Conservation (phyloP, 2,797 vertebrate genomes). For the Anas capensis region DNA sequence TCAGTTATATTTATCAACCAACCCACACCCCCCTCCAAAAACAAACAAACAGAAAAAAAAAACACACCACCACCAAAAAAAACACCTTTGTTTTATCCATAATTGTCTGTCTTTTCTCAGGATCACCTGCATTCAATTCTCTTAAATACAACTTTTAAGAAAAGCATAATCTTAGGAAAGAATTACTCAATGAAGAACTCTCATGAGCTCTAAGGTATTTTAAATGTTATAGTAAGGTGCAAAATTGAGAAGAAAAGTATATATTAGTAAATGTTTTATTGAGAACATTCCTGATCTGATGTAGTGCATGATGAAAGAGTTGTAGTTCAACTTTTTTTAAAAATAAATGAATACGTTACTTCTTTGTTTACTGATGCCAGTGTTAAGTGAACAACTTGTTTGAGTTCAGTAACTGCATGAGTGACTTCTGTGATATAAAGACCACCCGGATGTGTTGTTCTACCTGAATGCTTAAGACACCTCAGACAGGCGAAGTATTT, state of each 20-base stretch:
- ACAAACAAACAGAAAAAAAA: background rate
- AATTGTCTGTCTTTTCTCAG: background rate
- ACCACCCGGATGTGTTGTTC: background rate
- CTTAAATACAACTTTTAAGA: background rate
- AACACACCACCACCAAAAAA: background rate
- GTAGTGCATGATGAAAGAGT: background rate
- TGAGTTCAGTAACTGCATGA: background rate
- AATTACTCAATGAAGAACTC: background rate
- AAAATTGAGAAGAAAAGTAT: background rate
- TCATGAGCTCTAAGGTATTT: background rate
- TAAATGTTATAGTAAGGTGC: background rate
- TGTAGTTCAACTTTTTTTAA: background rate
- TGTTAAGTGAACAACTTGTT: background rate
- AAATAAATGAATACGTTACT: background rate
- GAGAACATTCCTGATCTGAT: background rate
- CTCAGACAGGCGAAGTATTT: background rate
- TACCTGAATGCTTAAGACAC: background rate
- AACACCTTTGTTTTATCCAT: rapidly evolving
- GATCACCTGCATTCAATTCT: background rate
- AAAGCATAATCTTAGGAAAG: background rate
- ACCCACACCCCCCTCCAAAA: background rate
- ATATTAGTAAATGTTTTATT: background rate
- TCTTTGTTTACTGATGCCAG: background rate
- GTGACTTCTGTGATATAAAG: background rate
- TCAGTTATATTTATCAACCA: background rate